Percentiles rank a stretch among this genome's conserved stretches.
Evolutionary conservation across 1,140 invertebrate genomes (phyloP).

Genomic region (Polyergus mexicanus): DNA sequence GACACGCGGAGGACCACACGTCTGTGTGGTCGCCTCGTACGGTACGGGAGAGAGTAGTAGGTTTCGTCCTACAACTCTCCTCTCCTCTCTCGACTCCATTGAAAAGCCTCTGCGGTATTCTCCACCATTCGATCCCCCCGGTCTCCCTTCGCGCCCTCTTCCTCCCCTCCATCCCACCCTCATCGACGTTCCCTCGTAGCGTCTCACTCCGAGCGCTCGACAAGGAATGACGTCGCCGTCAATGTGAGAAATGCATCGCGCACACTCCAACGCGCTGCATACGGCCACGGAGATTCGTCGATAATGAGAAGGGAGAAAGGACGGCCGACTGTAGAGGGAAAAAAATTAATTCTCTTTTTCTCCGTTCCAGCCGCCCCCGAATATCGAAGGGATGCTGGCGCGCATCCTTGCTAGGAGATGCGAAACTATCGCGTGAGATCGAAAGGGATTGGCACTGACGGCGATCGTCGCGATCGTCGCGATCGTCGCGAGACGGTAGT

Average conservation of each 20-base stretch:
- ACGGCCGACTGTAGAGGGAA: conserved; percentile 23
- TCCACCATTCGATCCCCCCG: conserved; percentile 46
- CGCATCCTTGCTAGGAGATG: neutral
- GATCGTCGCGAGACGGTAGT: conserved; percentile 17
- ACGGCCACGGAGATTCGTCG: conserved; percentile 67
- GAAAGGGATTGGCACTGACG: neutral
- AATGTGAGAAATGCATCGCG: conserved; percentile 55
- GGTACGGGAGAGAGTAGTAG: conserved; percentile 43
- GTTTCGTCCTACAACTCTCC: conserved; percentile 62
- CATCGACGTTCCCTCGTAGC: neutral
- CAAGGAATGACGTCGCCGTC: neutral
- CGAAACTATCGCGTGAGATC: neutral
- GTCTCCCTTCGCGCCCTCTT: neutral
- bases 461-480: conserved; percentile 54
- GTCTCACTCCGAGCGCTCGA: conserved; percentile 9
- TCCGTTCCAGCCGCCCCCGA: neutral
- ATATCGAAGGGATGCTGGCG: neutral
- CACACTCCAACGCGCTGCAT: conserved; percentile 7
- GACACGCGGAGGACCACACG: conserved; percentile 37
- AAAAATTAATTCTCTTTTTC: conserved; percentile 50
- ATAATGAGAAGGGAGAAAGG: conserved; percentile 66
- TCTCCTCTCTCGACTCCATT: conserved; percentile 64
- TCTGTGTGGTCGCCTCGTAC: conserved; percentile 26
- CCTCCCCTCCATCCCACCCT: neutral
- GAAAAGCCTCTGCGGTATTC: conserved; percentile 66